These are phyloP conservation scores for Accipiter fasciatus DNA, from an alignment of 2,797 vertebrate species.

Conservation along the genomic window DNA sequence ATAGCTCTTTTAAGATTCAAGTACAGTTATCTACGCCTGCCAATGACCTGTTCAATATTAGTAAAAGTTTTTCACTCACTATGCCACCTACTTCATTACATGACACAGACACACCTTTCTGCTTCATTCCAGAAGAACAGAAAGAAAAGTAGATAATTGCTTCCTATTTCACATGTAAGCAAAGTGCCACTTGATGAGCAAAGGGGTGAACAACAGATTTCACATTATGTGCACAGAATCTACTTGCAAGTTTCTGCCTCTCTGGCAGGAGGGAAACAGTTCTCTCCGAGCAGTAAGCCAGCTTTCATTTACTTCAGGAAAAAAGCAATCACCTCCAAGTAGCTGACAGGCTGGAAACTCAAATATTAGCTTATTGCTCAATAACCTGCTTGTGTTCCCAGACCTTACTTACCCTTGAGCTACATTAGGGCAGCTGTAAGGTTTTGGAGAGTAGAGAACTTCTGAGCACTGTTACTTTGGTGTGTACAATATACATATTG, in stretches of 20 bases:
- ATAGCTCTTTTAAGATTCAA: background rate
- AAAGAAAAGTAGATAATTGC: background rate
- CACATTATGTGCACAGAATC: background rate
- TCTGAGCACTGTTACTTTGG: background rate
- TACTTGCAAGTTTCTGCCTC: background rate
- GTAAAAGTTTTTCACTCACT: background rate
- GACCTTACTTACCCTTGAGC: background rate
- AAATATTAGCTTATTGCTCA: background rate
- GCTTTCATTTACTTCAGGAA: background rate
- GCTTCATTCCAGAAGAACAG: background rate
- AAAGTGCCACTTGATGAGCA: background rate
- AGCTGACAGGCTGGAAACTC: background rate
- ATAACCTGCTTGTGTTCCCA: background rate
- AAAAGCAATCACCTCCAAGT: background rate
- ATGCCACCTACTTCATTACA: background rate
- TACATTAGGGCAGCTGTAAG: background rate
- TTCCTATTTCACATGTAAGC: background rate
- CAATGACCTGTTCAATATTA: background rate
- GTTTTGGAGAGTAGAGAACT: background rate
- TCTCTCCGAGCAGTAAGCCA: background rate
- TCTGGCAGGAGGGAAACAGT: background rate
- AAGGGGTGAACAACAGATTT: background rate
- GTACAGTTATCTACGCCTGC: background rate
- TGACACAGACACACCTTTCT: background rate
- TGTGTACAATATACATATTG: accelerated